These are phyloP conservation scores for Phainopepla nitens DNA, from an alignment of 2,113 vertebrate genomes.

Conservation along the genomic window DNA sequence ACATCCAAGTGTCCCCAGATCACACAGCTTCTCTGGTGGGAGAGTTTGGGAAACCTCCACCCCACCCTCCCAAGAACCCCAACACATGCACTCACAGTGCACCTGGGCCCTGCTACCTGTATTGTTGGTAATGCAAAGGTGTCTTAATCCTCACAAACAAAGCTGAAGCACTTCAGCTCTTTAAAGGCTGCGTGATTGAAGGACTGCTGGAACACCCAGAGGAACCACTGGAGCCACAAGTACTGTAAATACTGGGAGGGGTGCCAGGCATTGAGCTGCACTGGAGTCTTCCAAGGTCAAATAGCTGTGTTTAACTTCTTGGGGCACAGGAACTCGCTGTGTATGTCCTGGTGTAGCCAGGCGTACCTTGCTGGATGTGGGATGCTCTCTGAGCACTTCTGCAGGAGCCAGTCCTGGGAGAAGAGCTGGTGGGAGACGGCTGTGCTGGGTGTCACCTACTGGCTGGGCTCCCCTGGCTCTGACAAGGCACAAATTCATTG, in stretches of 20 bases:
- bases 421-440: not conserved
- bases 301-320: not conserved
- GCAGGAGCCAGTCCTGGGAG: fast-evolving
- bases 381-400: not conserved
- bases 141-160: not conserved
- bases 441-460: not conserved
- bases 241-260: not conserved
- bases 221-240: not conserved
- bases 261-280: not conserved
- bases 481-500: not conserved
- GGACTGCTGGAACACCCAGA: not conserved
- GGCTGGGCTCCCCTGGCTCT: not conserved
- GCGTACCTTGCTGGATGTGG: not conserved
- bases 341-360: not conserved
- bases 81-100: not conserved
- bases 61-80: not conserved
- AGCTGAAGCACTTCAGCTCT: not conserved
- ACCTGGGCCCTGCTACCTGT: not conserved
- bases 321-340: not conserved
- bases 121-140: not conserved
- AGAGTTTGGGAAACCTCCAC: not conserved
- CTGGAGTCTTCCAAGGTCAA: not conserved
- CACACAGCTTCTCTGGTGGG: not conserved
- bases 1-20: not conserved
- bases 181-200: not conserved